These are phyloP conservation scores for Apodemia duryi DNA, from an alignment of 2,888 invertebrate genomes.

Conservation along the genomic window DNA sequence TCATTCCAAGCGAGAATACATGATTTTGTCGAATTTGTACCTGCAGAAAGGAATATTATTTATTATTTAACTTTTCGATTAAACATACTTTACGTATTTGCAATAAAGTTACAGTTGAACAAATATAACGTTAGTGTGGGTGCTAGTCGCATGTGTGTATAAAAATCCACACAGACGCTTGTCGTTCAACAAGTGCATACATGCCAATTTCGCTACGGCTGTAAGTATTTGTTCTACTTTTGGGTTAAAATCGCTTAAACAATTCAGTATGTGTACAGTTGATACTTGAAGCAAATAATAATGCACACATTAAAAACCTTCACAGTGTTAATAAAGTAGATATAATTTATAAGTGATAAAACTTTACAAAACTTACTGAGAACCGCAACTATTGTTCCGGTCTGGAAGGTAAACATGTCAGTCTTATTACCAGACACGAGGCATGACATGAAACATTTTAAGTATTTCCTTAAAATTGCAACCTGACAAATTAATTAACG, in stretches of 20 bases:
- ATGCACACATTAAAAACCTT: background rate
- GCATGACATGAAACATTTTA: too few species aligned
- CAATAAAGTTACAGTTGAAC: constrained; percentile 1
- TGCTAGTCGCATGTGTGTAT: constrained; percentile 14
- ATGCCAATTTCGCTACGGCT: background rate
- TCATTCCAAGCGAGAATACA: too few species aligned
- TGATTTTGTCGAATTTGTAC: too few species aligned
- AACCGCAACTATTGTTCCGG: background rate
- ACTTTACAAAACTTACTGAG: background rate
- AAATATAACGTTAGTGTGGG: background rate
- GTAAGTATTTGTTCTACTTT: background rate
- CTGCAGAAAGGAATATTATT: too few species aligned
- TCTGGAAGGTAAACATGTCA: background rate
- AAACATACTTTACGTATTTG: too few species aligned
- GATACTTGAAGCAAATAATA: background rate
- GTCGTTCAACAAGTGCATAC: background rate
- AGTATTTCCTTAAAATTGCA: too few species aligned
- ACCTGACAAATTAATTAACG: too few species aligned
- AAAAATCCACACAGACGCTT: background rate
- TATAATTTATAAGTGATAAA: background rate
- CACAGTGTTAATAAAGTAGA: background rate
- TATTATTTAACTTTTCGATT: too few species aligned
- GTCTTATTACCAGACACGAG: background rate
- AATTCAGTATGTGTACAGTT: background rate
- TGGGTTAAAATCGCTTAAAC: background rate